A percentile compares a stretch with the other conserved stretches of the same genome.
phyloP scores from a whole-genome alignment of 2,888 invertebrate genomes.

The Clivina fossor region DNA sequence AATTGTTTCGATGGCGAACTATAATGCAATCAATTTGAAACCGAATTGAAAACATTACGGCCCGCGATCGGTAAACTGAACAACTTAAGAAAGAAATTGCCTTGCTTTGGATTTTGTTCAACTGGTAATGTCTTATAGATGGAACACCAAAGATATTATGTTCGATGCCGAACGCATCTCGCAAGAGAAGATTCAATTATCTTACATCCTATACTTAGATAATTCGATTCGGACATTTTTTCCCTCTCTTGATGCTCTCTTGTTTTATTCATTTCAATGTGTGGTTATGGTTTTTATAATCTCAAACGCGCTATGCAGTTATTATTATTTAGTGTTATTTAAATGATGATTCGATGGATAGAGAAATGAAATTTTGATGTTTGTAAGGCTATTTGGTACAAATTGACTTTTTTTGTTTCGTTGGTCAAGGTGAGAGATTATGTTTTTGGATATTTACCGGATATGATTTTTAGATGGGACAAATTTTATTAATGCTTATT shows the following conservation, averaged over 20 bases:
- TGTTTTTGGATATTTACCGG: too few relatives aligned
- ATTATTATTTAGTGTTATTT: too few relatives aligned
- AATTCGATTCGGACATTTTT: not conserved
- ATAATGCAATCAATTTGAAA: slow-evolving; percentile 34
- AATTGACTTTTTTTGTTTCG: too few relatives aligned
- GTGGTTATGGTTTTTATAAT: slow-evolving; percentile 6
- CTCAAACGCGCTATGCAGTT: not conserved
- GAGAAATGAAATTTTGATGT: too few relatives aligned
- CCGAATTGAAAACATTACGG: slow-evolving; percentile 33
- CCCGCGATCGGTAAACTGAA: slow-evolving; percentile 24
- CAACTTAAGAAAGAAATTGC: slow-evolving; percentile 32
- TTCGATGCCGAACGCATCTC: slow-evolving; percentile 3
- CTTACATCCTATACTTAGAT: not conserved
- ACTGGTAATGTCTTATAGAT: slow-evolving; percentile 7
- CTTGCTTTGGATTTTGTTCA: slow-evolving; percentile 13
- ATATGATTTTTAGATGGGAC: too few relatives aligned
- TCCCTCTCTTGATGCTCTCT: not conserved
- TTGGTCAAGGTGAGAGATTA: too few relatives aligned
- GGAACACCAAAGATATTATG: slow-evolving; percentile 4
- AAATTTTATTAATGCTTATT: too few relatives aligned
- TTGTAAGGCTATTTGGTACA: too few relatives aligned
- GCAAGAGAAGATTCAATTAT: not conserved
- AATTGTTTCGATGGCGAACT: too few relatives aligned
- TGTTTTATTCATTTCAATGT: not conserved
- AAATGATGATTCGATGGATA: too few relatives aligned